These are phyloP conservation scores for Coccyzus lansbergi DNA, from an alignment of 2,797 vertebrate genomes.

Conservation along the genomic window DNA sequence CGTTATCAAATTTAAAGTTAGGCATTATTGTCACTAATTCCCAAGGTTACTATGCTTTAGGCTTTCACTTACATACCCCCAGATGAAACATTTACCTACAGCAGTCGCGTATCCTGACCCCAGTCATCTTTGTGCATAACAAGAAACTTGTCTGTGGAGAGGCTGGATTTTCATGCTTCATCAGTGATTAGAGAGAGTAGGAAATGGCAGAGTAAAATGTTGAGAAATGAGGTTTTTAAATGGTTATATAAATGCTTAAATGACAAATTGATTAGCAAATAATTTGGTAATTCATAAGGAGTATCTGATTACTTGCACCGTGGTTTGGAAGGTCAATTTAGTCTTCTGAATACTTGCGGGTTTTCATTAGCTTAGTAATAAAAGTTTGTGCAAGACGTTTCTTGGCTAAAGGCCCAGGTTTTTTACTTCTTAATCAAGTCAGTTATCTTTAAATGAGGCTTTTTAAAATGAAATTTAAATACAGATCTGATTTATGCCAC, in stretches of 20 bases:
- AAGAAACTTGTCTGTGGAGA: not conserved
- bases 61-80: not conserved
- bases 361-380: conserved; percentile 20
- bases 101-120: not conserved
- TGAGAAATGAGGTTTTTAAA: not conserved
- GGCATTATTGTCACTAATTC: not conserved
- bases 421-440: not conserved
- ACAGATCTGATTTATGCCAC: not conserved
- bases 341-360: not conserved
- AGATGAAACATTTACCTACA: not conserved
- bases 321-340: not conserved
- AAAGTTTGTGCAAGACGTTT: not conserved
- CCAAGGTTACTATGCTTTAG: not conserved
- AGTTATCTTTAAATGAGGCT: not conserved
- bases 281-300: not conserved
- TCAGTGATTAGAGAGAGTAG: not conserved
- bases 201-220: not conserved
- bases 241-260: not conserved
- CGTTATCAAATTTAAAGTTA: not conserved
- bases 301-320: not conserved
- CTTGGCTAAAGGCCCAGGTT: not conserved
- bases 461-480: not conserved
- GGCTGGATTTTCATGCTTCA: rapidly evolving
- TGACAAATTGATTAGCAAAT: not conserved
- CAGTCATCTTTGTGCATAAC: not conserved